phyloP scores from a whole-genome alignment of 2,888 invertebrate species.

The Creontiades dilutus region DNA sequence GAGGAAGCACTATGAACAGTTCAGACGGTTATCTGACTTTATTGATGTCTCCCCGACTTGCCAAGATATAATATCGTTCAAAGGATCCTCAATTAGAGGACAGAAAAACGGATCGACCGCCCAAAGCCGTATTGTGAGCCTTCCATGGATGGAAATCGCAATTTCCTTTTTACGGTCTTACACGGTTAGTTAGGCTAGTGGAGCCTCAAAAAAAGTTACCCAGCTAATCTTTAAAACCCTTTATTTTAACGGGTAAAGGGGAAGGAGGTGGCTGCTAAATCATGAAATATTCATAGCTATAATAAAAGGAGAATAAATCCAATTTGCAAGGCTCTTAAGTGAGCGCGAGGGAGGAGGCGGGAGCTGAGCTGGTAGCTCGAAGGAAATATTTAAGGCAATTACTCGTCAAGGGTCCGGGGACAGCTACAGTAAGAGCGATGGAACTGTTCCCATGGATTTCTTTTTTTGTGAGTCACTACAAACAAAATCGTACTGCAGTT shows the following conservation, averaged over 20 bases:
- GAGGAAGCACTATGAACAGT: too few relatives aligned
- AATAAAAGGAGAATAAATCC: constrained; percentile 42
- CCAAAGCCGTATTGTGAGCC: constrained; percentile 22
- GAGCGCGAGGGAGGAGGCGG: neutral
- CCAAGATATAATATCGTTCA: neutral
- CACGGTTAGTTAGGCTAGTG: constrained; percentile 34
- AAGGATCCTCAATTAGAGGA: constrained; percentile 22
- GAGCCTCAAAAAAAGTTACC: constrained; percentile 22
- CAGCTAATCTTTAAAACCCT: constrained; percentile 32
- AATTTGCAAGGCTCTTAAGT: constrained; percentile 39
- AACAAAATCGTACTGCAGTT: neutral
- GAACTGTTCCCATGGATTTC: neutral
- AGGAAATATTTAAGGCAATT: constrained; percentile 42
- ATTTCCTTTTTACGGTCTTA: constrained; percentile 20
- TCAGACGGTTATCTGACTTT: neutral
- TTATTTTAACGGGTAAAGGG: constrained; percentile 19
- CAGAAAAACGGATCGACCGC: constrained; percentile 12
- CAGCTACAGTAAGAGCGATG: neutral
- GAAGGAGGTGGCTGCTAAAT: constrained; percentile 30
- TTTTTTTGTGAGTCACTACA: neutral
- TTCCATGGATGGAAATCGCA: constrained; percentile 21
- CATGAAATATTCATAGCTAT: constrained; percentile 39
- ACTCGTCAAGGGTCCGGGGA: constrained; percentile 28
- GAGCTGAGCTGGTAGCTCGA: constrained; percentile 22
- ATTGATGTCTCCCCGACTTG: neutral